phyloP scores from a whole-genome alignment of 2,888 invertebrate species.

The Drosophila yooni region DNA sequence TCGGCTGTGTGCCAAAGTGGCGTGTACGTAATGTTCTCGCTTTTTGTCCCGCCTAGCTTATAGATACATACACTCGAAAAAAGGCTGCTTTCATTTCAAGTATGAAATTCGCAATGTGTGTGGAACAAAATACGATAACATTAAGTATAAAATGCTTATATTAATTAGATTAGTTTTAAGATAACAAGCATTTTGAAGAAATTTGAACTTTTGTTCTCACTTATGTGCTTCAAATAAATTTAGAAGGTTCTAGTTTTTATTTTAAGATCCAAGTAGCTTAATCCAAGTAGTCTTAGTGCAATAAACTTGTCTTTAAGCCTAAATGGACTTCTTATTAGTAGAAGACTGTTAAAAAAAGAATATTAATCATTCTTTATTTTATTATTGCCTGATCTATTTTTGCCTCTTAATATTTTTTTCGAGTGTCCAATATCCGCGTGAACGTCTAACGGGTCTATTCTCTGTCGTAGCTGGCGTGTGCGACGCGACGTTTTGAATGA shows the following conservation, averaged over 20 bases:
- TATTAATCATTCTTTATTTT: not conserved
- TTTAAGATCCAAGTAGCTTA: not conserved
- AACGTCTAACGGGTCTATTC: constrained; percentile 13
- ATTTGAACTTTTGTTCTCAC: too few relatives aligned
- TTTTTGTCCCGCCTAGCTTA: constrained; percentile 14
- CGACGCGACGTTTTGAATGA: constrained; percentile 40
- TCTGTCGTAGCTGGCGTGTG: constrained; percentile 18
- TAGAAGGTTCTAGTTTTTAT: not conserved
- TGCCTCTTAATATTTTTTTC: not conserved
- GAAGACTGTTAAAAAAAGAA: not conserved
- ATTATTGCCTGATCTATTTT: not conserved
- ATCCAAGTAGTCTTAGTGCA: accelerated
- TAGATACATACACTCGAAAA: constrained; percentile 9
- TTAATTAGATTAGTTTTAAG: not conserved
- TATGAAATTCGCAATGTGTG: too few relatives aligned
- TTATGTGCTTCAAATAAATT: not conserved
- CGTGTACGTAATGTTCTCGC: constrained; percentile 48
- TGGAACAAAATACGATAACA: too few relatives aligned
- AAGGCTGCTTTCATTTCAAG: not conserved
- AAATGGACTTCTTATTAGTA: not conserved
- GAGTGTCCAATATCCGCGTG: not conserved
- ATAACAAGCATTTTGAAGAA: not conserved
- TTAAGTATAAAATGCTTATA: too few relatives aligned
- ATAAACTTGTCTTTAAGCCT: not conserved
- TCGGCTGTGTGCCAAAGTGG: constrained; percentile 21